phyloP scores from a whole-genome alignment of 2,113 vertebrate species.

The Gallinago paraguaiae region DNA sequence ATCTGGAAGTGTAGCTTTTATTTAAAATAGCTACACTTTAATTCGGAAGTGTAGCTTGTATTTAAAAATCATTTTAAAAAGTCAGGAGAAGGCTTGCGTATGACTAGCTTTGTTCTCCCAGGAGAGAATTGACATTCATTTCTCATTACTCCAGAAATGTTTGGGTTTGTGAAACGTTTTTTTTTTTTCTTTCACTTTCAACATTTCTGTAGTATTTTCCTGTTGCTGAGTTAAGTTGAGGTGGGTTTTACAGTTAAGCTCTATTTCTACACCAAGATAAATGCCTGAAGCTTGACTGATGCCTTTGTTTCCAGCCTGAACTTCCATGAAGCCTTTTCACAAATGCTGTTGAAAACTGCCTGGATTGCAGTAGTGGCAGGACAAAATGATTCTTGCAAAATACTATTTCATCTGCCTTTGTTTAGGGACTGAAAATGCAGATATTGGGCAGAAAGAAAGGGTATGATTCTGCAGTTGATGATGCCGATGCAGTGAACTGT shows the following conservation, averaged over 20 bases:
- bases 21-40: background rate
- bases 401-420: background rate
- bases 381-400: background rate
- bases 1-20: background rate
- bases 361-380: background rate
- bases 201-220: background rate
- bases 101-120: background rate
- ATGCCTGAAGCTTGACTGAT: background rate
- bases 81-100: background rate
- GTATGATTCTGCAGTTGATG: background rate
- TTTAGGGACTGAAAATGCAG: background rate
- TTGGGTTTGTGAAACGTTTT: background rate
- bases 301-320: background rate
- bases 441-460: background rate
- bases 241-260: background rate
- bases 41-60: background rate
- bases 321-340: background rate
- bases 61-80: background rate
- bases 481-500: background rate
- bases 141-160: background rate
- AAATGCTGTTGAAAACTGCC: background rate
- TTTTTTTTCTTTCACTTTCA: background rate
- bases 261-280: background rate
- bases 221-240: background rate
- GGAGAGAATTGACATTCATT: background rate